Base-by-base conservation (phyloP, 2,888 invertebrate species). In the Camptogramma bilineatum region DNA sequence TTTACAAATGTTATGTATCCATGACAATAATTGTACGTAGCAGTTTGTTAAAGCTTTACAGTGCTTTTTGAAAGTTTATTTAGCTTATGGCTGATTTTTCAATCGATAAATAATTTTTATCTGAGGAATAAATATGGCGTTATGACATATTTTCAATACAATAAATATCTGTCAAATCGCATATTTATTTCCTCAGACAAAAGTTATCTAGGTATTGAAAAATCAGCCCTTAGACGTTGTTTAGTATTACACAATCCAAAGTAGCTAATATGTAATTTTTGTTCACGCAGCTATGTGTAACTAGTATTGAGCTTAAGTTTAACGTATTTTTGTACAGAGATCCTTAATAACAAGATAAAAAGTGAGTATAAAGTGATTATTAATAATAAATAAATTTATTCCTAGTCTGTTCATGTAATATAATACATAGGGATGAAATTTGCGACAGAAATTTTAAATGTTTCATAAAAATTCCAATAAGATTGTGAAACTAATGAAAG, bases 1-100 rank as follows among this genome's bases (percentile, higher is more conserved):
- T 70, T 62, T 61, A 44, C 21, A 50, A 62, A 59, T 67, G 60
- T 48, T 62, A 62, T 55, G 54, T 77, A 78, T 81, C 73, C 83
- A 84, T 86, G 90, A 90, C 91, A 90, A 90, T 91, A 90, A 90
- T 88, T 84, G 84, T 87, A 74, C 73, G 80, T 87, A 87, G 82
- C 53, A 39, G 55, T 64, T 59, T 58, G 56, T 61, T 50, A 44
- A 47, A 50, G 53, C 21, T 59, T 46, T 67, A 64, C 46, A 51
- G 62, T 55, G 74, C 75, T 77, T 79, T 81, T 58, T 44, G 52
- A 58, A 58, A 54, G 48, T 61, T 58, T n/a, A 31, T 59, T 52
- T 59, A 57, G 68, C 62, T 46, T n/a, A n/a, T n/a, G n/a, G n/a
- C n/a, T n/a, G n/a, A n/a, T n/a, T n/a, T n/a, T n/a, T n/a, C n/a